A percentile compares a stretch with the other conserved stretches of the same genome.
phyloP scores from a whole-genome alignment of 1,140 invertebrate species.

The Pseudomyrmex flavicornis region DNA sequence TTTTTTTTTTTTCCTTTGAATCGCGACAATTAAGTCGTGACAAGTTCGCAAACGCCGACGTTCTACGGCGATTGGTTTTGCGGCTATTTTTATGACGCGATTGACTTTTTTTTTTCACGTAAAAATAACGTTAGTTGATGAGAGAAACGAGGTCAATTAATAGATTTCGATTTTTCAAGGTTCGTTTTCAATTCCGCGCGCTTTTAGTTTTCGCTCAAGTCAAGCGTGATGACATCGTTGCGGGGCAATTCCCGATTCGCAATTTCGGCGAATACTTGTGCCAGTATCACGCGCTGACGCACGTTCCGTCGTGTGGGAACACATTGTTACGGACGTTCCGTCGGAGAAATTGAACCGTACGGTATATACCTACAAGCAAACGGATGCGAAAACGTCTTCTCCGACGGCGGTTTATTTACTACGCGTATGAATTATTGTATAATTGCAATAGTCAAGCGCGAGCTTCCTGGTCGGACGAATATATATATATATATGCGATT shows the following conservation, averaged over 20 bases:
- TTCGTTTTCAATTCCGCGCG: neutral
- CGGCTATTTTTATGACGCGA: neutral
- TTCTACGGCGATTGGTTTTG: neutral
- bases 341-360: conserved; percentile 30
- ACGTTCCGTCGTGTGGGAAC: neutral
- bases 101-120: neutral
- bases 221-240: neutral
- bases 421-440: conserved; percentile 31
- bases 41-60: neutral
- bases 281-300: neutral
- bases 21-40: neutral
- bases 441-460: conserved; percentile 31
- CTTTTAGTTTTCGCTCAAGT: neutral
- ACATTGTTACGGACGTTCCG: conserved; percentile 4
- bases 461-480: conserved; percentile 16
- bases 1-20: neutral
- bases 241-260: neutral
- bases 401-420: conserved; percentile 14
- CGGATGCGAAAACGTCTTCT: neutral
- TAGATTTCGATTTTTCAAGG: no score
- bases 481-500: no score
- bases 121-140: neutral
- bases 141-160: neutral
- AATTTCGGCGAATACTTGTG: neutral
- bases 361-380: neutral